Evolutionary conservation across 1,140 invertebrate species (phyloP), one percentile per base, ranked within the genome.

Genomic region (Homarus americanus): DNA sequence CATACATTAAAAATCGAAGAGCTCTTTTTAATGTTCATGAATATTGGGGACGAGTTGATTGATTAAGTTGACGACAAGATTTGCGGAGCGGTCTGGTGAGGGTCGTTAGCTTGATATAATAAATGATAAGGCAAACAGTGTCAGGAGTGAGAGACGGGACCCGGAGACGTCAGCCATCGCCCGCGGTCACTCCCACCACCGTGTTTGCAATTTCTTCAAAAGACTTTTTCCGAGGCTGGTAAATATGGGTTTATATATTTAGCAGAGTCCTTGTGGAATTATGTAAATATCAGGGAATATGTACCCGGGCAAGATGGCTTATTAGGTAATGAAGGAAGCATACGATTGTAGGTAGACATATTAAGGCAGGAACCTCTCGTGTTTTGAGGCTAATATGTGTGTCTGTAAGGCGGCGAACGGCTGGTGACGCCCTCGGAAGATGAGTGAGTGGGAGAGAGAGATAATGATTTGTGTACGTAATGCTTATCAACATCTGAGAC

Each of bases 191-290:
- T 69, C 12, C 63, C 9, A 0, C 12, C n/a, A 15, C 0, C 4
- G 28, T 69, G 63, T 69, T 69, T 69, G 63, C 63, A 7, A 69
- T 69, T 69, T 32, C 63, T 69, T 69, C 63, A 69, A 69, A 69
- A 24, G 28, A 32, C n/a, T 69, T 69, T 69, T 32, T 69, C 12
- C 63, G 17, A 32, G 7, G n/a, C 32, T 69, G n/a, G 63, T 28
- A 69, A 69, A 69, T 69, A 69, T 69, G 63, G 63, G 24, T 32
- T 32, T 24, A 69, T 69, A 69, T 69, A 69, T 69, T 32, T 24
- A 69, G 63, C n/a, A 5, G 12, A 69, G n/a, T 69, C n/a, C 28
- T 69, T 28, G 28, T 24, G 28, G n/a, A 69, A 28, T 69, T 69
- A 28, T 69, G n/a, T 32, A 69, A 69, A 69, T 69, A 69, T 28